phyloP scores from a whole-genome alignment of 2,888 invertebrate species.

The Serripes groenlandicus region DNA sequence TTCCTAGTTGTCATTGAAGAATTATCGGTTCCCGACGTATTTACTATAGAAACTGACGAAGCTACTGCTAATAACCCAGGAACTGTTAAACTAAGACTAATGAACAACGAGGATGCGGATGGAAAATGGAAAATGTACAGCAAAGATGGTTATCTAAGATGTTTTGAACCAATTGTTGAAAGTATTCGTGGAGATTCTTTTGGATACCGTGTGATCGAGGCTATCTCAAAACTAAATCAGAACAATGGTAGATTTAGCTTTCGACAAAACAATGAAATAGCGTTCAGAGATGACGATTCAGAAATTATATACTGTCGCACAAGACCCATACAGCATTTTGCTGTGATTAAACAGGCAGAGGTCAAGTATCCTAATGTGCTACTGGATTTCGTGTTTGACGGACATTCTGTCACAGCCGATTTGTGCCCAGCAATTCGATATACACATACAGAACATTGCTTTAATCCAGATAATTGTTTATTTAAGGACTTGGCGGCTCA shows the following conservation, averaged over 20 bases:
- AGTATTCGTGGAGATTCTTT: neutral
- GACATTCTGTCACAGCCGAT: neutral
- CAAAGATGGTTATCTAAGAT: conserved; percentile 2
- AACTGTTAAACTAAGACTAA: neutral
- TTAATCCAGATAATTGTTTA: neutral
- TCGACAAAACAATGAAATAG: neutral
- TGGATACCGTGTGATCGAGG: neutral
- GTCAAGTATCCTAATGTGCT: conserved; percentile 1
- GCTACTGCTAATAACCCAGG: neutral
- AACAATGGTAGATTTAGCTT: neutral
- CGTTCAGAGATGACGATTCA: neutral
- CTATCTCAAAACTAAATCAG: neutral
- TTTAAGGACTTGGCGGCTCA: neutral
- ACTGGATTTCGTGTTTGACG: conserved; percentile 1
- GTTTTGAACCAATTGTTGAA: neutral
- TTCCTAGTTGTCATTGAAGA: conserved; percentile 9
- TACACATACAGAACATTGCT: neutral
- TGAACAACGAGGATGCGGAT: neutral
- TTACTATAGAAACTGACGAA: neutral
- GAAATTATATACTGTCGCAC: neutral
- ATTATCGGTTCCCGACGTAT: conserved; percentile 6
- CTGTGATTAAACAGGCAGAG: neutral
- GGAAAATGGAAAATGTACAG: neutral
- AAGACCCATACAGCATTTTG: neutral
- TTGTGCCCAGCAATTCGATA: conserved; percentile 16